A percentile compares a stretch with the other conserved stretches of the same genome.
These are phyloP conservation scores for Gallirallus australis DNA, from an alignment of 2,797 vertebrate species.

Conservation along the genomic window DNA sequence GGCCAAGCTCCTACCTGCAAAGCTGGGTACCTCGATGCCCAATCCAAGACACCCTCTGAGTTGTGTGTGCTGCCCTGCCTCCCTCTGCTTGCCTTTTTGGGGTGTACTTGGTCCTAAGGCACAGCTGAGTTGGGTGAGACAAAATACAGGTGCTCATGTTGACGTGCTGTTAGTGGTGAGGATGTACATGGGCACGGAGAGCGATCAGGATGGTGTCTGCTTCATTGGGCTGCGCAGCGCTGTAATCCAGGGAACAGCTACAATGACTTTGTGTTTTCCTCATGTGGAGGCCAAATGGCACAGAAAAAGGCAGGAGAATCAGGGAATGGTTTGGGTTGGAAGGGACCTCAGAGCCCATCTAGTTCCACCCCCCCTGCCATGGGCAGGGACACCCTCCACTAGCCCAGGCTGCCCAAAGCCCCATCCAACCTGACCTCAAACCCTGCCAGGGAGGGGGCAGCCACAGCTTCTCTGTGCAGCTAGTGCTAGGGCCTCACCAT, in stretches of 20 bases:
- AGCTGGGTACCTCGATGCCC: rapidly evolving
- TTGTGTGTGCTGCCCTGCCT: background rate
- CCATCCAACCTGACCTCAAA: background rate
- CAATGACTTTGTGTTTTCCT: background rate
- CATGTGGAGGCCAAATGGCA: background rate
- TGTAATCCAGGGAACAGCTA: background rate
- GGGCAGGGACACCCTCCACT: background rate
- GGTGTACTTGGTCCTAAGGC: background rate
- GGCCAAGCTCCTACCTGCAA: background rate
- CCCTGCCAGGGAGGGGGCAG: background rate
- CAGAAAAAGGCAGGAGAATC: background rate
- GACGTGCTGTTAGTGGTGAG: background rate
- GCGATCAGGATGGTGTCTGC: background rate
- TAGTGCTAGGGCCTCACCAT: background rate
- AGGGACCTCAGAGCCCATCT: background rate
- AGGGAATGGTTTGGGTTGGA: background rate
- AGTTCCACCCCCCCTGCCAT: rapidly evolving
- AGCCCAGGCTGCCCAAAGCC: background rate
- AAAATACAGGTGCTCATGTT: background rate
- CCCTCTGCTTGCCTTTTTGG: background rate
- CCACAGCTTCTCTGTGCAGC: rapidly evolving
- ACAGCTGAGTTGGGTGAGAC: background rate
- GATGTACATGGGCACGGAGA: background rate
- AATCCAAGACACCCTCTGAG: background rate
- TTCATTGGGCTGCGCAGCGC: background rate